Percentiles rank a stretch among this genome's conserved stretches.
phyloP scores from a whole-genome alignment of 1,140 invertebrate genomes.

The Paraescarpia echinospica region DNA sequence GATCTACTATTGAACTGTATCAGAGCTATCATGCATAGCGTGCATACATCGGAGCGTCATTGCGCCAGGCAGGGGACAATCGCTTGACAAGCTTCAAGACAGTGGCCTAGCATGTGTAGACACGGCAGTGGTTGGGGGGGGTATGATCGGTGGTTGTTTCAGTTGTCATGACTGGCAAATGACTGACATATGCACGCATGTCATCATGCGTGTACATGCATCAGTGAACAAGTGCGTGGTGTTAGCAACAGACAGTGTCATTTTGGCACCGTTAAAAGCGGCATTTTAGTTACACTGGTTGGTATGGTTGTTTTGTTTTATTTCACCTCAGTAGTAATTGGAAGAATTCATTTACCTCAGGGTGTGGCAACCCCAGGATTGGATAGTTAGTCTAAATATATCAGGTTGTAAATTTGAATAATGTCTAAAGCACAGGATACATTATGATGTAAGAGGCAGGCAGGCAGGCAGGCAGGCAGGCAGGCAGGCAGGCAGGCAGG shows the following conservation, averaged over 20 bases:
- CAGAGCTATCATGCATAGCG: background rate
- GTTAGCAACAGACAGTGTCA: background rate
- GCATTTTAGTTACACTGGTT: background rate
- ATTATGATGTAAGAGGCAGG: too few relatives aligned
- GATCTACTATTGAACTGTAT: conserved; percentile 6
- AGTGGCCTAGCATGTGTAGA: background rate
- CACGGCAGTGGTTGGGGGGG: background rate
- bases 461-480: too few relatives aligned
- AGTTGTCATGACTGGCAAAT: background rate
- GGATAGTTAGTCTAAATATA: background rate
- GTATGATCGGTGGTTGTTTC: background rate
- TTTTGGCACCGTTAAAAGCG: background rate
- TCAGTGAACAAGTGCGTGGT: background rate
- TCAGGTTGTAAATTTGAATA: background rate
- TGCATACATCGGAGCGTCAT: background rate
- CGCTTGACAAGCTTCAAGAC: background rate
- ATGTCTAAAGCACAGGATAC: too few relatives aligned
- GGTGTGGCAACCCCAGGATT: background rate
- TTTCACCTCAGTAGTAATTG: background rate
- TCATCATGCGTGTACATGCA: background rate
- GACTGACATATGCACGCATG: background rate
- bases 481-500: too few relatives aligned
- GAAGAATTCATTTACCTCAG: background rate
- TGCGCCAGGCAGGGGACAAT: background rate
- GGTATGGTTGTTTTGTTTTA: background rate